Conservation (phyloP, 2,797 vertebrate genomes). For the Oryzias sinensis region DNA sequence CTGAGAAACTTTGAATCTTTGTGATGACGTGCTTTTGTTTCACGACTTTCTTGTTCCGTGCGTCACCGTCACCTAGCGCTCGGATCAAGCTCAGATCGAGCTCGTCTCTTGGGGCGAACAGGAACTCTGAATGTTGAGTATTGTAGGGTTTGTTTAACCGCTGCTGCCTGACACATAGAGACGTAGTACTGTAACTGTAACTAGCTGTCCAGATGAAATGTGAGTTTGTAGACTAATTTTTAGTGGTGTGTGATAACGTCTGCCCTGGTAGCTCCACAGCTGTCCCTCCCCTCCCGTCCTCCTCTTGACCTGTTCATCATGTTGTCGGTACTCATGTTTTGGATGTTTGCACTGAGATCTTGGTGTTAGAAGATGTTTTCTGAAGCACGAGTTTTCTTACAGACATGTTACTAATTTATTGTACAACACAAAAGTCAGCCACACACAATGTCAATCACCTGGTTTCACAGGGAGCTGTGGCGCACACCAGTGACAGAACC, state of each 20-base stretch:
- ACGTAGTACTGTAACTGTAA: slow-evolving; percentile 95
- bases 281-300: slow-evolving; percentile 62
- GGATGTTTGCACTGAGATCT: slow-evolving; percentile 92
- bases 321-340: slow-evolving; percentile 77
- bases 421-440: slow-evolving; percentile 73
- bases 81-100: slow-evolving; percentile 65
- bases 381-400: slow-evolving; percentile 81
- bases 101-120: no score
- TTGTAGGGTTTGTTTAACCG: slow-evolving; percentile 80
- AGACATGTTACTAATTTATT: slow-evolving; percentile 97
- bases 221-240: slow-evolving; percentile 94
- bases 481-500: slow-evolving; percentile 39
- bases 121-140: slow-evolving; percentile 72
- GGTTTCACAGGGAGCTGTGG: slow-evolving; percentile 40
- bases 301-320: slow-evolving; percentile 60
- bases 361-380: slow-evolving; percentile 79
- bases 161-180: slow-evolving; percentile 94
- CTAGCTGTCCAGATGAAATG: slow-evolving; percentile 86
- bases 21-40: slow-evolving; percentile 61
- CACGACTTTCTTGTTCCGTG: slow-evolving; percentile 30
- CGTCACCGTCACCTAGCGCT: slow-evolving; percentile 56
- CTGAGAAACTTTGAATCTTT: slow-evolving; percentile 86
- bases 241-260: slow-evolving; percentile 78
- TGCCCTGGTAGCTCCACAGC: slow-evolving; percentile 75
- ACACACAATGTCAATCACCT: slow-evolving; percentile 27